Evolutionary conservation across 1,140 invertebrate genomes (phyloP).

Genomic region (Caenorhabditis briggsae): DNA sequence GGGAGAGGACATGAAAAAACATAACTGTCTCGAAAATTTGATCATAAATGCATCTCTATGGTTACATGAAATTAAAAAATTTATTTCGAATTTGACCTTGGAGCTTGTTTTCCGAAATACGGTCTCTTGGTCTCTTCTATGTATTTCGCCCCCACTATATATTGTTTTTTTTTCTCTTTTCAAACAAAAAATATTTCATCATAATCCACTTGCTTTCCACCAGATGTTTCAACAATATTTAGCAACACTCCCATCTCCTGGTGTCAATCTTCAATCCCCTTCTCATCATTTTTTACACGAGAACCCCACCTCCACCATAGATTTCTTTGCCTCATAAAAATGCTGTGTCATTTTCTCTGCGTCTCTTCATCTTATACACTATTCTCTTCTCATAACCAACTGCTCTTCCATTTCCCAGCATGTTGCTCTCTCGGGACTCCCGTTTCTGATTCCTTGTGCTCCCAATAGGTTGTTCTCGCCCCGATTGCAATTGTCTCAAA

Average conservation of each 20-base stretch:
- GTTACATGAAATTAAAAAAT: no score
- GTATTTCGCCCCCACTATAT: no score
- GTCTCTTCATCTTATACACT: neutral
- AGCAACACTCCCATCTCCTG: neutral
- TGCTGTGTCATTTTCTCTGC: neutral
- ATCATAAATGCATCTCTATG: no score
- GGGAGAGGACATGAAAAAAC: no score
- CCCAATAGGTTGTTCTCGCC: neutral
- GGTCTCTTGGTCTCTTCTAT: no score
- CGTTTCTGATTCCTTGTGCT: slow-evolving; percentile 11
- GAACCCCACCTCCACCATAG: neutral
- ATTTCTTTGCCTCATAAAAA: neutral
- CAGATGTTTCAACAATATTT: neutral
- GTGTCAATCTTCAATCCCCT: slow-evolving; percentile 11
- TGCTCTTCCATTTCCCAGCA: neutral
- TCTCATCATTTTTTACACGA: slow-evolving; percentile 27
- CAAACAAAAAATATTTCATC: no score
- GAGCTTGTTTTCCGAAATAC: no score
- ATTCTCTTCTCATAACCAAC: neutral
- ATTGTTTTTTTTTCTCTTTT: no score
- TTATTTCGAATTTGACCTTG: no score
- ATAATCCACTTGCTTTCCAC: no score
- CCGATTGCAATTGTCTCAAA: slow-evolving; percentile 52
- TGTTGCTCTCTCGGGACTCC: slow-evolving; percentile 1
- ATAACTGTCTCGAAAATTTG: no score